Conservation (phyloP, 2,113 vertebrate species). For the Meleagris gallopavo region DNA sequence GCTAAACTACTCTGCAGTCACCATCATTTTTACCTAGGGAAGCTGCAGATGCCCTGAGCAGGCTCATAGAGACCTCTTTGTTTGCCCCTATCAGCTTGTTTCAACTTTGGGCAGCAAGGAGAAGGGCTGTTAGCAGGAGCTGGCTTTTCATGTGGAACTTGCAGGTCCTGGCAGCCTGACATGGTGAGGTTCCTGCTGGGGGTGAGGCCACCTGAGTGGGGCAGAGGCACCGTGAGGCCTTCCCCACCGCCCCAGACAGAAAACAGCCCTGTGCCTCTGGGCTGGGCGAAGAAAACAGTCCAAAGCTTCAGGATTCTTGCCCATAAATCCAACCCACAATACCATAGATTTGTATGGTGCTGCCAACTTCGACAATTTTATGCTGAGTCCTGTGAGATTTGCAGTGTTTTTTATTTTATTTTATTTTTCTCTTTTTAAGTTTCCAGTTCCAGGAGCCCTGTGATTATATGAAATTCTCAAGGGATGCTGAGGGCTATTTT, state of each 20-base stretch:
- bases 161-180: not conserved
- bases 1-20: not conserved
- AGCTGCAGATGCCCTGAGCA: not conserved
- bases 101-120: rapidly evolving
- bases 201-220: not conserved
- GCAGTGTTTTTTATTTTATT: not conserved
- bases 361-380: slow-evolving; percentile 52
- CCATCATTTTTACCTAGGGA: not conserved
- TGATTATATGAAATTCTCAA: not conserved
- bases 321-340: slow-evolving; percentile 37
- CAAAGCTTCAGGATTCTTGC: slow-evolving; percentile 10
- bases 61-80: slow-evolving; percentile 37
- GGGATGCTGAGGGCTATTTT: not conserved
- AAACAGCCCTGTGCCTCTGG: not conserved
- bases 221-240: not conserved
- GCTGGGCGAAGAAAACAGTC: not conserved
- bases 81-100: not conserved
- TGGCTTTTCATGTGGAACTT: not conserved
- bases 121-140: not conserved
- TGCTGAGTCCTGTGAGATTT: slow-evolving; percentile 34
- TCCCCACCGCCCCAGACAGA: not conserved
- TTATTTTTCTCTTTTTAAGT: not conserved
- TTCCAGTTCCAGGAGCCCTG: not conserved
- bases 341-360: slow-evolving; percentile 16
- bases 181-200: rapidly evolving